Conservation (phyloP, 2,797 vertebrate genomes). For the Poecilia picta region DNA sequence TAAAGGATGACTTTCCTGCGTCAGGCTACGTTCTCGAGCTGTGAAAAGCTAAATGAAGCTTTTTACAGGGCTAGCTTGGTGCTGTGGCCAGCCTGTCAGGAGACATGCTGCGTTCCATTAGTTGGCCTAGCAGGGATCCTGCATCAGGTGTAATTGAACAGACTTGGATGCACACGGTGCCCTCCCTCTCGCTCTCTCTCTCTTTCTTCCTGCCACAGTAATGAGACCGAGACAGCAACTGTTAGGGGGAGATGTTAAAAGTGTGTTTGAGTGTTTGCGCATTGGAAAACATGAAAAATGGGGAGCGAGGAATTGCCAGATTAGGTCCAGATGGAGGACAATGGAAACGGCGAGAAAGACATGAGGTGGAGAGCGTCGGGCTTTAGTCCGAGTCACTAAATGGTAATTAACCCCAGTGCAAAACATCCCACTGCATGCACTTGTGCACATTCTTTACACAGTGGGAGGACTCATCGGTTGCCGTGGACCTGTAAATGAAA, state of each 20-base stretch:
- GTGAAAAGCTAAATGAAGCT: conserved; percentile 81
- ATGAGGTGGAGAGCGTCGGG: conserved; percentile 17
- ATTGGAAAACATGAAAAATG: conserved; percentile 65
- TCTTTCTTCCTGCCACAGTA: conserved; percentile 70
- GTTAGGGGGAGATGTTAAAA: conserved; percentile 64
- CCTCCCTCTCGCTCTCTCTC: conserved; percentile 37
- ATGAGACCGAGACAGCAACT: conserved; percentile 71
- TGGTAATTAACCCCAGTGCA: conserved; percentile 73
- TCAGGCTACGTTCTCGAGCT: conserved; percentile 65
- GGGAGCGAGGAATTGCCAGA: conserved; percentile 47
- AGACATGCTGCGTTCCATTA: conserved; percentile 86
- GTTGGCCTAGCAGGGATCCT: conserved; percentile 82
- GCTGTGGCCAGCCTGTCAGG: conserved; percentile 80
- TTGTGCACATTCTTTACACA: background rate
- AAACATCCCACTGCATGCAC: conserved; percentile 37
- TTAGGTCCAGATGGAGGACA: conserved; percentile 61
- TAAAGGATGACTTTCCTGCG: conserved; percentile 59
- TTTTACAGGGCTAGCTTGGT: conserved; percentile 75
- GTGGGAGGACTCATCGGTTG: background rate
- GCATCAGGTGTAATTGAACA: conserved; percentile 87
- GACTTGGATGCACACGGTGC: conserved; percentile 77
- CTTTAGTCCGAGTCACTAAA: conserved; percentile 64
- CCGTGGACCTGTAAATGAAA: conserved; percentile 8
- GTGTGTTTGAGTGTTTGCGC: conserved; percentile 65
- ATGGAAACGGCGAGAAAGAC: conserved; percentile 51